Evolutionary conservation across 2,113 vertebrate genomes (phyloP).

Genomic region (Alaudala cheleensis): DNA sequence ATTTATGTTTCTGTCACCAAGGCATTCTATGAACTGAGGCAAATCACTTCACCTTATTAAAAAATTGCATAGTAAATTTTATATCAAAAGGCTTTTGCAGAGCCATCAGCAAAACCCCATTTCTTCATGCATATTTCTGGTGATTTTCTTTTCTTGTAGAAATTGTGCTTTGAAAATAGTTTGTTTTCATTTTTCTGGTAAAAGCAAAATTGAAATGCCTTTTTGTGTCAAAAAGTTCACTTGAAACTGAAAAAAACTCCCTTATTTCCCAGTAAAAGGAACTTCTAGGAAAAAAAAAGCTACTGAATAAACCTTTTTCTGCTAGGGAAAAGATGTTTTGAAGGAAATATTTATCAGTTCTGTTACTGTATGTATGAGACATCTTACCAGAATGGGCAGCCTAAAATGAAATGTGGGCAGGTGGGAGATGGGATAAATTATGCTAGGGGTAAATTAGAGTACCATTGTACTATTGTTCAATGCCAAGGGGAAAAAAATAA

Average conservation of each 20-base stretch:
- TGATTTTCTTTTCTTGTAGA: neutral
- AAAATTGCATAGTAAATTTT: neutral
- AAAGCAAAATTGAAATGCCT: neutral
- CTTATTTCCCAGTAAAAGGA: neutral
- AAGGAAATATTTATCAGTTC: neutral
- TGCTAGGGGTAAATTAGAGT: neutral
- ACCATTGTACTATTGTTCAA: neutral
- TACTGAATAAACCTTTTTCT: neutral
- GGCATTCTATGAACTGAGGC: neutral
- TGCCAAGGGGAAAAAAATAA: neutral
- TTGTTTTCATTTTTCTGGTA: neutral
- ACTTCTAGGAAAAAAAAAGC: rapidly evolving
- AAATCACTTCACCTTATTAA: neutral
- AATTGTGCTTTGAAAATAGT: neutral
- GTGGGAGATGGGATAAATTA: neutral
- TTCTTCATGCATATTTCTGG: neutral
- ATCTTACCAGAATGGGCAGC: neutral
- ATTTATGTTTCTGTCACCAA: neutral
- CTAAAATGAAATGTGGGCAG: neutral
- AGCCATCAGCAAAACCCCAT: neutral
- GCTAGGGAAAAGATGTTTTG: neutral
- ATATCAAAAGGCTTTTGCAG: neutral
- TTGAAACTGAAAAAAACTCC: neutral
- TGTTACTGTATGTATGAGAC: neutral
- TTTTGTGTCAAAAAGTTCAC: neutral